A percentile compares a stretch with the other conserved stretches of the same genome.
Evolutionary conservation across 2,797 vertebrate species (phyloP).

Genomic region (Oreonectes daqikongensis): DNA sequence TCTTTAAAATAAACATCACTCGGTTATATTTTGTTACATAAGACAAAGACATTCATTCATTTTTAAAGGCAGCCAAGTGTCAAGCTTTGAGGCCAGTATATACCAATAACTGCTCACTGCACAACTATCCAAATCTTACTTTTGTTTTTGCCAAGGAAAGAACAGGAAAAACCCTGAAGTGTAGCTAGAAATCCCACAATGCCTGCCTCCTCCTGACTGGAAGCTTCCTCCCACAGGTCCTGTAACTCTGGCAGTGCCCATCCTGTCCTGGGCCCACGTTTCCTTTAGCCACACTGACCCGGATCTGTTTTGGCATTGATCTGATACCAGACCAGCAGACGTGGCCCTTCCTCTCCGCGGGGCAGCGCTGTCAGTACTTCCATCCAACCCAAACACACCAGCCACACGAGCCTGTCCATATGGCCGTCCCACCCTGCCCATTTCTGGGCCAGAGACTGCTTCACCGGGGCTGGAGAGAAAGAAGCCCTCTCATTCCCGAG

Average conservation of each 20-base stretch:
- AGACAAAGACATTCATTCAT: no score
- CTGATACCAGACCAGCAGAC: constrained; percentile 43
- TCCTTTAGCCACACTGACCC: constrained; percentile 46
- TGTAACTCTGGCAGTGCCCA: constrained; percentile 33
- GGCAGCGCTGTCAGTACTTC: constrained; percentile 55
- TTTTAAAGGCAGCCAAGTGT: neutral
- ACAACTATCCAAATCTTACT: neutral
- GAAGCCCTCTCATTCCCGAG: constrained; percentile 41
- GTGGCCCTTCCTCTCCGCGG: constrained; percentile 57
- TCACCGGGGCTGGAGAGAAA: constrained; percentile 40
- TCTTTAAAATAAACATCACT: neutral
- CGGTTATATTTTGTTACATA: neutral
- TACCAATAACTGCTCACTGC: constrained; percentile 1
- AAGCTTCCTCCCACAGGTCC: constrained; percentile 24
- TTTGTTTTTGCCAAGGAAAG: constrained; percentile 32
- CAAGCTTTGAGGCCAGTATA: neutral
- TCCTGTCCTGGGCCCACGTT: constrained; percentile 40
- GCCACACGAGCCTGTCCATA: constrained; percentile 58
- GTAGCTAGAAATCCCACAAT: constrained; percentile 11
- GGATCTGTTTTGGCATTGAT: constrained; percentile 46
- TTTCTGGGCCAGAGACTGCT: constrained; percentile 48
- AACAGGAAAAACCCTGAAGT: constrained; percentile 21
- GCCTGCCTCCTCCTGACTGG: constrained; percentile 33
- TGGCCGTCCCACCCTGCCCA: constrained; percentile 56
- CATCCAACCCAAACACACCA: constrained; percentile 61